Evolutionary conservation across 35 echinoderm and acorn worm species (phyloP), one percentile per base, ranked within the genome.

Genomic region (Eucidaris tribuloides): DNA sequence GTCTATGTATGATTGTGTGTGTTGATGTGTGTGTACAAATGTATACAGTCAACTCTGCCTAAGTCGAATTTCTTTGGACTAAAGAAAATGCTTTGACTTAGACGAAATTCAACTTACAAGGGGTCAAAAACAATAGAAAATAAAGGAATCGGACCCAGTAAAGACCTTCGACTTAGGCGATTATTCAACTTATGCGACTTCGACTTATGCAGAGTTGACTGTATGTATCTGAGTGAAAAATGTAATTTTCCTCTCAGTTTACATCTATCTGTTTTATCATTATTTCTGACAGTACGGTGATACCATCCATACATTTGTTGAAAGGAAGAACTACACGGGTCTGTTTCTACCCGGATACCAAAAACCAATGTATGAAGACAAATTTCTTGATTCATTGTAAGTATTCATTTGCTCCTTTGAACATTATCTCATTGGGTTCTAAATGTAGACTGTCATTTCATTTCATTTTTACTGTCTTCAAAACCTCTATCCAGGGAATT

Each of bases 241-340:
- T 59, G 22, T 83, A 83, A 45, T 30, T 49, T 76, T 46, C 82
- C 41, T 85, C 11, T 6, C 35, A n/a, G 3, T 54, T 62, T 45
- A 40, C 60, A 61, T 71, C 2, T 84, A 34, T 76, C 27, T 37
- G 65, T 84, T 14, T 65, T 74, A 7, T 43, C 37, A n/a, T n/a
- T n/a, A 11, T 52, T 11, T 52, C 48, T 44, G 33, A 74, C 30
- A 98, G 95, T 98, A 93, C 87, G 95, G 95, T 45, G 95, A 98
- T 32, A 93, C 90, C n/a, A 88, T 87, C 20, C 95, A 98, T 49
- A 93, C 90, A 59, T 98, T 98, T 84, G 72, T 98, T 29, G 95
- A 98, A 41, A 71, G 90, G 0, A 4, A 9, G 15, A 43, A 46
- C 0, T 98, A 86, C 78, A 90, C 82, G 5, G 95, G 95, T 14